Evolutionary conservation across 2,113 vertebrate species (phyloP).

Genomic region (Grallaria varia): DNA sequence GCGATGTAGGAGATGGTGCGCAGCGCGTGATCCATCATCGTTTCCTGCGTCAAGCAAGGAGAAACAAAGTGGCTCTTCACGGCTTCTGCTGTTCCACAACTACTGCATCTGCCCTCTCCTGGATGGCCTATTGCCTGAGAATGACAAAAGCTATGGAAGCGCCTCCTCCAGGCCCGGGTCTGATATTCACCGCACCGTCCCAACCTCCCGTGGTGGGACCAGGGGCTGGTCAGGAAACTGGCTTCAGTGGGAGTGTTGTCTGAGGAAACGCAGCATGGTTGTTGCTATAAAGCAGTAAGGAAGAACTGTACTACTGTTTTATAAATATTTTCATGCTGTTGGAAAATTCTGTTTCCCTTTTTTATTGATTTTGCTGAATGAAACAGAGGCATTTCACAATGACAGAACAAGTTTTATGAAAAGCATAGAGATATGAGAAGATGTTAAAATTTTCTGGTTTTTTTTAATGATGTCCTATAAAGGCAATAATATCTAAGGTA

Average conservation of each 20-base stretch:
- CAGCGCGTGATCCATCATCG: conserved; percentile 98
- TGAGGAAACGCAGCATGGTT: not conserved
- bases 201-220: not conserved
- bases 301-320: not conserved
- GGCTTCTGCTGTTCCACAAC: not conserved
- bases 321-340: not conserved
- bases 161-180: rapidly evolving
- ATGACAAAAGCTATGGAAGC: not conserved
- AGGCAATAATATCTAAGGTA: not conserved
- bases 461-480: not conserved
- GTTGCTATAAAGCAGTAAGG: not conserved
- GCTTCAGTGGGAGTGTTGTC: not conserved
- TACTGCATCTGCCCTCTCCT: not conserved
- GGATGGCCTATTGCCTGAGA: not conserved
- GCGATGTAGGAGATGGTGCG: conserved; percentile 98
- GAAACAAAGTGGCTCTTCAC: not conserved
- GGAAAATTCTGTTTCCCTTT: not conserved
- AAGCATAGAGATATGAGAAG: not conserved
- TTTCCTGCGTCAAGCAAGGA: conserved; percentile 76
- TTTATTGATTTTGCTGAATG: not conserved
- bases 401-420: not conserved
- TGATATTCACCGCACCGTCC: rapidly evolving
- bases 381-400: not conserved
- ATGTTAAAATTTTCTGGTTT: not conserved
- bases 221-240: not conserved